Percentiles rank a stretch among this genome's conserved stretches.
phyloP scores from a whole-genome alignment of 1,140 invertebrate genomes.

The Ceratitis capitata region DNA sequence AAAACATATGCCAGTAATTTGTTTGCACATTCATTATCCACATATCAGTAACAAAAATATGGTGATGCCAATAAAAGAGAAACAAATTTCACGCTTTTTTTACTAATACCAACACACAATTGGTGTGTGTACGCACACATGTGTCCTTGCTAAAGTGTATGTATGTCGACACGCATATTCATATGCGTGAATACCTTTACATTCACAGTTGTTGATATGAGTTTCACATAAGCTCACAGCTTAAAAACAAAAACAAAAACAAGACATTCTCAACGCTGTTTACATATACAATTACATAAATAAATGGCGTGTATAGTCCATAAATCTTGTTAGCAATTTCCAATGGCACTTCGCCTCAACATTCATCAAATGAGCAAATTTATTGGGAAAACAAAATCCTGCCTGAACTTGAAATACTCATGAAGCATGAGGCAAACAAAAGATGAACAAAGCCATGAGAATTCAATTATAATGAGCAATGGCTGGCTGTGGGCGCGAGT shows the following conservation, averaged over 20 bases:
- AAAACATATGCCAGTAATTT: background rate
- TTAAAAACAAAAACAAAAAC: background rate
- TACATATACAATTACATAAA: background rate
- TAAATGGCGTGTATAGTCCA: background rate
- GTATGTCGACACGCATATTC: background rate
- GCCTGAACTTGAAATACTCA: background rate
- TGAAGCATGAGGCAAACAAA: background rate
- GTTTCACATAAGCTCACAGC: background rate
- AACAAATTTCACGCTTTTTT: constrained; percentile 12
- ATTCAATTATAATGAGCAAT: background rate
- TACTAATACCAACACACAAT: background rate
- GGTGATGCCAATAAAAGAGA: background rate
- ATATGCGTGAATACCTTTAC: background rate
- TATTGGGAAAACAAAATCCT: background rate
- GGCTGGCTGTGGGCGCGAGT: background rate
- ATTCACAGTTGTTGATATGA: background rate
- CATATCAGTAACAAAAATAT: background rate
- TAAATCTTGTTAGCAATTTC: constrained; percentile 18
- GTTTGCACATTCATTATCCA: constrained; percentile 17
- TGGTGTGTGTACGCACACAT: too few relatives aligned
- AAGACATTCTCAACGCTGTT: background rate
- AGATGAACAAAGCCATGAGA: background rate
- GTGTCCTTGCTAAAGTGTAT: background rate
- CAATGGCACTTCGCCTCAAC: constrained; percentile 15
- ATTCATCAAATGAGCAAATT: constrained; percentile 20